Evolutionary conservation across 2,797 vertebrate genomes (phyloP).

Genomic region (Falco novaeseelandiae): DNA sequence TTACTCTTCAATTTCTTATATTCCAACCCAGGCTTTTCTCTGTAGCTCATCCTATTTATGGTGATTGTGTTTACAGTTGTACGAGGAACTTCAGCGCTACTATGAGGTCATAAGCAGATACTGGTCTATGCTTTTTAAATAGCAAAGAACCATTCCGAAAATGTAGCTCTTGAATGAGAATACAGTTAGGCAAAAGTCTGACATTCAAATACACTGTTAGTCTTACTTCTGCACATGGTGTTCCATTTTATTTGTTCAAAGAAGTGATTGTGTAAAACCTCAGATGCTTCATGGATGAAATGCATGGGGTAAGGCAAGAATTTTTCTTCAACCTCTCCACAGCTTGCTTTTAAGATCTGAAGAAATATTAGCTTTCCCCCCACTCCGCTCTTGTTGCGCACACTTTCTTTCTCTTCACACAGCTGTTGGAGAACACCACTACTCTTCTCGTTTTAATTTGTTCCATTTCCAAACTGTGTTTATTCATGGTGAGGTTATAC

Average conservation of each 20-base stretch:
- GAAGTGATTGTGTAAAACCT: neutral
- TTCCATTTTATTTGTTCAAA: neutral
- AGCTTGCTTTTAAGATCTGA: neutral
- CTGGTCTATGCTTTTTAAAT: neutral
- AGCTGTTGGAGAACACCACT: neutral
- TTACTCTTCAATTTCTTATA: neutral
- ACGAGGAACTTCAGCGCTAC: neutral
- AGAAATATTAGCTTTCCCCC: slow-evolving; percentile 14
- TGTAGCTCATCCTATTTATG: neutral
- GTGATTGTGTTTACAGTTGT: neutral
- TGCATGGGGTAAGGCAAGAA: neutral
- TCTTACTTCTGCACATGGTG: neutral
- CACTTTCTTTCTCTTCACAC: neutral
- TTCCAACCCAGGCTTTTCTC: neutral
- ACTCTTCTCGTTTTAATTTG: slow-evolving; percentile 41
- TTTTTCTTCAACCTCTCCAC: neutral
- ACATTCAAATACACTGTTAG: neutral
- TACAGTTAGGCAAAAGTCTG: neutral
- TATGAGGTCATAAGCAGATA: neutral
- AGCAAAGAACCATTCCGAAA: neutral
- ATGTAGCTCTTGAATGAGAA: neutral
- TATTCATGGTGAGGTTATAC: slow-evolving; percentile 50
- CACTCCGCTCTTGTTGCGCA: neutral
- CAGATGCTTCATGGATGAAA: neutral
- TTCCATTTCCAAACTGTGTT: slow-evolving; percentile 54